phyloP scores from a whole-genome alignment of 2,113 vertebrate species.

The Pelodiscus sinensis region DNA sequence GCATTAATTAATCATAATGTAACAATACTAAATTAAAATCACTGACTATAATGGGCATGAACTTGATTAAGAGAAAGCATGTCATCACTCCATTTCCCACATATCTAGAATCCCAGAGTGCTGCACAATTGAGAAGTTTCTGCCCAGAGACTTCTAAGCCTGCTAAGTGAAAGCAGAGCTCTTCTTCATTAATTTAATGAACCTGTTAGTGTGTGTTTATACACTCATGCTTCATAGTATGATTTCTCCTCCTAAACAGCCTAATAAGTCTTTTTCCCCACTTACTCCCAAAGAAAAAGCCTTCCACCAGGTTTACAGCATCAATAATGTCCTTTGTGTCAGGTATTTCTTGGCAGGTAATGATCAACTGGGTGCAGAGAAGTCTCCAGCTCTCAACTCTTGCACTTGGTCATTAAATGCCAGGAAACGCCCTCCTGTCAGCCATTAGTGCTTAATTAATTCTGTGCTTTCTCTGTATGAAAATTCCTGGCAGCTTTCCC shows the following conservation, averaged over 20 bases:
- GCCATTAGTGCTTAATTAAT: neutral
- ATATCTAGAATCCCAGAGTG: neutral
- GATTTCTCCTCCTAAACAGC: neutral
- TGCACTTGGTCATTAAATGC: neutral
- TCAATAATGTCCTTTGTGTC: neutral
- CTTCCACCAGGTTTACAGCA: neutral
- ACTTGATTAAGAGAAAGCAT: neutral
- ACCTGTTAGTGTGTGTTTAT: neutral
- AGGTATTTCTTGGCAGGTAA: slow-evolving; percentile 19
- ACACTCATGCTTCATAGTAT: neutral
- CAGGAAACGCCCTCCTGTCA: neutral
- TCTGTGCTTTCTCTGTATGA: neutral
- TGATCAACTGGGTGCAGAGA: neutral
- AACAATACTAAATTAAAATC: no score
- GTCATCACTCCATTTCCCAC: neutral
- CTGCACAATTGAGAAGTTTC: neutral
- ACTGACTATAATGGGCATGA: no score
- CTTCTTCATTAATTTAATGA: neutral
- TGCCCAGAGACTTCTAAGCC: neutral
- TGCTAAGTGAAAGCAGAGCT: neutral
- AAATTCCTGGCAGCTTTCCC: slow-evolving; percentile 17
- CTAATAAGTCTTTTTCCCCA: neutral
- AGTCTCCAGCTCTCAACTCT: neutral
- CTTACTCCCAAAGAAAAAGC: neutral
- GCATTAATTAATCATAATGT: no score